These are phyloP conservation scores for Euproctis similis DNA, from an alignment of 2,888 invertebrate species.

Conservation along the genomic window DNA sequence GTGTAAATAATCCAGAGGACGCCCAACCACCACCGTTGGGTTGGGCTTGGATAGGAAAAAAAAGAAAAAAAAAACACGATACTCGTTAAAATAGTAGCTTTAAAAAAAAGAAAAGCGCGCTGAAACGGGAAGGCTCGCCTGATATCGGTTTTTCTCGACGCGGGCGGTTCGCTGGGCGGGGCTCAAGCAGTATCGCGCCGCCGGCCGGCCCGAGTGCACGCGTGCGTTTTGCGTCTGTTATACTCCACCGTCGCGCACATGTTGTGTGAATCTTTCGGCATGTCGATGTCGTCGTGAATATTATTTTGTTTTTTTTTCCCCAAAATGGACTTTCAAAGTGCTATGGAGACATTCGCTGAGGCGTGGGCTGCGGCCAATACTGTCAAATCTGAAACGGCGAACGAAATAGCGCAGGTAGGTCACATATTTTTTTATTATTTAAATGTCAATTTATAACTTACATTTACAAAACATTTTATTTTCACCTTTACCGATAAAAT, in stretches of 20 bases:
- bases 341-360: constrained; percentile 98
- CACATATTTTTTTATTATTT: too few relatives aligned
- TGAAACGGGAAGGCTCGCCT: constrained; percentile 73
- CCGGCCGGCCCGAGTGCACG: constrained; percentile 76
- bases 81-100: constrained; percentile 74
- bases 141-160: constrained; percentile 72
- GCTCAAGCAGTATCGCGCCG: constrained; percentile 74
- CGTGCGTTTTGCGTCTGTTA: constrained; percentile 30
- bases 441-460: too few relatives aligned
- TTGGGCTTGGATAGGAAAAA: constrained; percentile 56
- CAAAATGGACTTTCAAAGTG: constrained; percentile 97
- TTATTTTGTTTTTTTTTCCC: too few relatives aligned
- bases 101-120: constrained; percentile 76
- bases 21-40: constrained; percentile 72
- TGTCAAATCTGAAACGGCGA: constrained; percentile 78
- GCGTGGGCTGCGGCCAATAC: constrained; percentile 93
- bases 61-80: too few relatives aligned
- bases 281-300: constrained; percentile 71
- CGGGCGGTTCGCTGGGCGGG: constrained; percentile 72
- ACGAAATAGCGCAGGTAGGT: constrained; percentile 82
- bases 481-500: too few relatives aligned
- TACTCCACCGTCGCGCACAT: constrained; percentile 50
- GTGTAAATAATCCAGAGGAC: constrained; percentile 73
- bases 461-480: too few relatives aligned
- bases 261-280: constrained; percentile 65